A percentile compares a stretch with the other conserved stretches of the same genome.
These are phyloP conservation scores for Ommatoiulus sabulosus DNA, from an alignment of 2,888 invertebrate species.

Conservation along the genomic window DNA sequence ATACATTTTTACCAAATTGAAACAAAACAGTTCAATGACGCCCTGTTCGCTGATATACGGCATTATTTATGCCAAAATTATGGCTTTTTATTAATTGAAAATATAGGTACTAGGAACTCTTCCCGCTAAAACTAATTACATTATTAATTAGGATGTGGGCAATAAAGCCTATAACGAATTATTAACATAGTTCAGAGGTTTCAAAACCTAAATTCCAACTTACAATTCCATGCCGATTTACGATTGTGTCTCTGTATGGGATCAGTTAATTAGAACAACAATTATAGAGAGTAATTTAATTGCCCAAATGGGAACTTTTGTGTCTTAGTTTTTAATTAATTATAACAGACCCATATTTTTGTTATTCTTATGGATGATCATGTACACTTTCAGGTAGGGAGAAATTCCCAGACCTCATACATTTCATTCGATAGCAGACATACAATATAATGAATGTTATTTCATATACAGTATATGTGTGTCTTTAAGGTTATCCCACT, in stretches of 20 bases:
- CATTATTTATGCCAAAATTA: neutral
- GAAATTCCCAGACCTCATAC: neutral
- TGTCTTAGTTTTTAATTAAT: neutral
- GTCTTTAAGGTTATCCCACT: neutral
- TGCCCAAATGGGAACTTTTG: neutral
- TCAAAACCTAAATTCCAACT: neutral
- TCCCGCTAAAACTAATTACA: neutral
- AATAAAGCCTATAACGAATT: no score
- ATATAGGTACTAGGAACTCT: neutral
- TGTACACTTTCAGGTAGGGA: neutral
- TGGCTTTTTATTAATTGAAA: neutral
- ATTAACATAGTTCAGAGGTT: neutral
- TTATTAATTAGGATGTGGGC: neutral
- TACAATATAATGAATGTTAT: neutral
- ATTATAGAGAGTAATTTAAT: neutral
- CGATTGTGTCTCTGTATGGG: neutral
- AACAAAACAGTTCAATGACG: constrained; percentile 40
- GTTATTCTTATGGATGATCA: neutral
- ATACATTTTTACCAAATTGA: neutral
- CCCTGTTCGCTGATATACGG: neutral
- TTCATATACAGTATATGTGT: neutral
- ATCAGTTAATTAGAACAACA: neutral
- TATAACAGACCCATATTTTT: constrained; percentile 8
- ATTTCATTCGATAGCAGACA: neutral
- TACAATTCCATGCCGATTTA: neutral